These are phyloP conservation scores for Diadumene lineata DNA, from an alignment of 92 coral and sea anemone genomes.

Conservation along the genomic window DNA sequence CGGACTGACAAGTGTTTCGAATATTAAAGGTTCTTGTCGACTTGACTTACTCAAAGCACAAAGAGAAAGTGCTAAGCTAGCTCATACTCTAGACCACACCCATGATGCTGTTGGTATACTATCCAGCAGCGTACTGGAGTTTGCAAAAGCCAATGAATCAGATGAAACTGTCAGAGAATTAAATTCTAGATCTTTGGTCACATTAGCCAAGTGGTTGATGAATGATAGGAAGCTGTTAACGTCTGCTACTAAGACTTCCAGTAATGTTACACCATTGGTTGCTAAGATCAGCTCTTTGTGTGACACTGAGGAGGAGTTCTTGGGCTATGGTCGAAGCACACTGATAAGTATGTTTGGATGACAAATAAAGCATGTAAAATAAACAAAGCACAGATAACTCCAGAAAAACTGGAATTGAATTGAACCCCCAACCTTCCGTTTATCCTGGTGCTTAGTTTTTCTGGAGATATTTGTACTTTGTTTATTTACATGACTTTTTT, in stretches of 20 bases:
- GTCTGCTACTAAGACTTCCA: constrained; percentile 67
- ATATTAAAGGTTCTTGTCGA: constrained; percentile 41
- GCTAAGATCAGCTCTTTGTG: constrained; percentile 73
- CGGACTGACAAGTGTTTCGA: constrained; percentile 63
- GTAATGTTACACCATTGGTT: constrained; percentile 58
- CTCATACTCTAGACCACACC: constrained; percentile 67
- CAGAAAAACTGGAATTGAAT: no score
- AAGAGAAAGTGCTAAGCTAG: constrained; percentile 89
- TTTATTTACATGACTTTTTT: no score
- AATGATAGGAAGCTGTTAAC: constrained; percentile 79
- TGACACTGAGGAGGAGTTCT: constrained; percentile 68
- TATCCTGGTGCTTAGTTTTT: no score
- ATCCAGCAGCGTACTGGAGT: constrained; percentile 76
- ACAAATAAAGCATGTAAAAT: no score
- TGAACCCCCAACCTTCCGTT: no score
- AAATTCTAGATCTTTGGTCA: constrained; percentile 78
- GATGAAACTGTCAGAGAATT: constrained; percentile 53
- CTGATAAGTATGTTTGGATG: constrained; percentile 19
- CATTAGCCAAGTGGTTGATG: constrained; percentile 84
- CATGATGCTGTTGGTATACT: constrained; percentile 81
- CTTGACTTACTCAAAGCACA: constrained; percentile 67
- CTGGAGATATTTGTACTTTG: no score
- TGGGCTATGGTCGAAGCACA: constrained; percentile 68
- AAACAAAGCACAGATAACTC: no score
- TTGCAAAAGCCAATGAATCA: constrained; percentile 59